Evolutionary conservation across 1,140 invertebrate genomes (phyloP), one percentile per base, ranked within the genome.

Genomic region (Himalopsyche phryganea): DNA sequence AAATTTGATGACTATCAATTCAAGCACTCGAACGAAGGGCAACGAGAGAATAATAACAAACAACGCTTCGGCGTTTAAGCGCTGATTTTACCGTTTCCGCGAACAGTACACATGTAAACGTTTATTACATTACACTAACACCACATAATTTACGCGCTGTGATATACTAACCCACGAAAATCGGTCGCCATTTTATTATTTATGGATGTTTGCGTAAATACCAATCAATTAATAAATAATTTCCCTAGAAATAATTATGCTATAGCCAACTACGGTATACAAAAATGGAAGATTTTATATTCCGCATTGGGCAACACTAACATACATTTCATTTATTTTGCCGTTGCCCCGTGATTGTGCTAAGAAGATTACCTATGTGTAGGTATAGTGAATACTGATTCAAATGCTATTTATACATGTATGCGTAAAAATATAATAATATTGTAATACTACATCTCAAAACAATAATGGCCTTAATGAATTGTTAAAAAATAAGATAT

Each of bases 111-210:
- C 52, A 55, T 47, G 17, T 47, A 55, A 55, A 46, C 33, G 52
- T 38, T 45, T 51, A 41, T 32, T 44, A 55, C 54, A 56, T 46
- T 36, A 55, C 54, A 56, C 54, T 36, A 40, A 49, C 47, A 50
- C 33, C 54, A 56, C 54, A 56, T 28, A 56, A 33, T 41, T 48
- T 48, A 41, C 35, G 47, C 54, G 54, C 36, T 36, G 46, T 50
- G 54, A 56, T 56, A 56, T 46, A 35, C 47, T 35, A 50, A 56
- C 45, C 46, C 45, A 56, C 44, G 38, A 76, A 76, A 76, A 75
- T 71, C 67, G 69, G 65, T 73, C 74, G 76, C 76, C 75, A 78
- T 78, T 75, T 78, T 78, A 72, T 78, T 77, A 70, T 76, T 77
- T 78, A 76, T 78, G 76, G 73, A 51, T 63, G 57, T 60, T 55